Base-by-base conservation (phyloP, 2,113 vertebrate species). In the Aspiorhynchus laticeps region DNA sequence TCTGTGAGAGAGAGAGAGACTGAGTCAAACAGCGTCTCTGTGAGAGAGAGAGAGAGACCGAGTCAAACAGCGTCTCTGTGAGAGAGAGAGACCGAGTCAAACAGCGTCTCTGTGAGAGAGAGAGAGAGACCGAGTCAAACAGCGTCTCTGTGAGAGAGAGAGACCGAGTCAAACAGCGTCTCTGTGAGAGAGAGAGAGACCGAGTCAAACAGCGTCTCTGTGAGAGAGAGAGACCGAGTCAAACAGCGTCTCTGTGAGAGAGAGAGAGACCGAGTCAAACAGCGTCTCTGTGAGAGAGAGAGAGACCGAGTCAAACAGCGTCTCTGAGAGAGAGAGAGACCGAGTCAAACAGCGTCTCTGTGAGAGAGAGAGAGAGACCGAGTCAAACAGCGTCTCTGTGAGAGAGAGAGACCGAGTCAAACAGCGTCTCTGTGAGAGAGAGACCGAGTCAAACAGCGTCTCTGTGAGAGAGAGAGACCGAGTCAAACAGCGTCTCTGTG, bases 381-480 rank as follows among this genome's bases (percentile, higher is more conserved):
- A 33, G 31, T 33, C 31, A 99, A 99, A 85, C 95, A 92, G 3
- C 94, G 95, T 0, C 95, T 97, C 98, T 99, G 90, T 33, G 56
- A 26, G 38, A n/a, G 31, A 41, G 17, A 26, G 19, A 83, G 5
- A 17, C 4, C 8, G 11, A 33, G 31, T 33, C 31, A 99, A 99
- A 85, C 95, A 92, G 3, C 94, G 95, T 0, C 95, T 97, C 98
- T 99, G 90, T 33, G 56, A 26, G 38, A 24, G 17, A 83, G 5
- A 17, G 15, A 10, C 4, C 8, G 11, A 33, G 31, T 33, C 31
- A 99, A 99, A 85, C 95, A 92, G 3, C 94, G 95, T 0, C 95
- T 97, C 98, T 99, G 90, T 33, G 53, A 33, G 31, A 2, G 31
- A 33, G 31, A 33, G 31, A 33, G 31, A 33, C 31, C 31, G 31